Evolutionary conservation across 2,888 invertebrate genomes (phyloP), one percentile per base, ranked within the genome.

Genomic region (Scaeva pyrastri): DNA sequence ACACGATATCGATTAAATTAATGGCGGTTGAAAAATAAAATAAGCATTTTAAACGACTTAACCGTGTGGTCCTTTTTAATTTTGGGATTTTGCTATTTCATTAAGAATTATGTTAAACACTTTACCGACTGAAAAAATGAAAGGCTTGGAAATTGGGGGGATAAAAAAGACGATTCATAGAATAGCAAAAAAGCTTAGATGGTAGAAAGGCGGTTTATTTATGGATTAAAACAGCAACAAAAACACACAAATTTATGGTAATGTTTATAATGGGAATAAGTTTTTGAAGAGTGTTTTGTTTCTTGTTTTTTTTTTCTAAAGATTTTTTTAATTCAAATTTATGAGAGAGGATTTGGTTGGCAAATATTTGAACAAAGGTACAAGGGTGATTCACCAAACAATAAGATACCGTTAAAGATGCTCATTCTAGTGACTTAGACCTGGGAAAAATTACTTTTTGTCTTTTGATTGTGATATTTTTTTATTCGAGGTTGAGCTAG

Each of bases 1-100:
- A 79, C 79, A 84, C 71, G 74, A 70, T 66, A 77, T 78, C 73
- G 68, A 78, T 84, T 75, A 75, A n/a, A 80, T 80, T 71, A 80
- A 68, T 66, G 14, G n/a, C 14, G 19, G 66, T 60, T 41, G 19
- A 19, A 58, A 21, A 39, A 12, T 14, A 11, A 19, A 58, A 21
- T 10, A 21, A 2, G 6, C 19, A 7, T 12, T 12, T 31, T n/a
- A 36, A 58, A 2, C 5, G 31, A 36, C 1, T 3, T n/a, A 43
- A 26, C 2, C 43, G 78, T 83, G 83, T 78, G 79, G 70, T 71
- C 79, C 41, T 50, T 56, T 16, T 45, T 43, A 7, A 36, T 41
- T 73, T 55, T 43, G 36, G 1, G 43, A 45, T 45, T 21, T 56
- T 39, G 64, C 45, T 26, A 58, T 71, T 80, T 84, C 66, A 80